Percentiles rank a stretch among this genome's conserved stretches.
phyloP scores from a whole-genome alignment of 2,888 invertebrate genomes.

The Fragum whitleyi region DNA sequence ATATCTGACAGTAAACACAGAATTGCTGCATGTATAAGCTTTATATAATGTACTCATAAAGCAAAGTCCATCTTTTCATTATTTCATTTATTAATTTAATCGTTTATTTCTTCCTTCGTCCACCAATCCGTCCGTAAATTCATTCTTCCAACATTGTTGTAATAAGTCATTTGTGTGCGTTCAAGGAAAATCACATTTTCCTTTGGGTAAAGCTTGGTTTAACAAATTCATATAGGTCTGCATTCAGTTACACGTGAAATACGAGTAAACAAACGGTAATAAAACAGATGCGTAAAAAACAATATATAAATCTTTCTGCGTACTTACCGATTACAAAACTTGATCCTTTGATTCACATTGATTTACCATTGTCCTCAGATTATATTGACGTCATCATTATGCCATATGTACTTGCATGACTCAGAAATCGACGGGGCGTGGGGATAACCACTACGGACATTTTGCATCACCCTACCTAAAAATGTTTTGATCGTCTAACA shows the following conservation, averaged over 20 bases:
- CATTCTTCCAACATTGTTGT: neutral
- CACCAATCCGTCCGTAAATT: no score
- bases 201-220: neutral
- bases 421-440: neutral
- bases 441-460: neutral
- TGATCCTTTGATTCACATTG: neutral
- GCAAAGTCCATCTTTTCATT: no score
- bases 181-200: neutral
- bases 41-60: no score
- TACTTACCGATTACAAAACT: neutral
- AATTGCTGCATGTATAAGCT: no score
- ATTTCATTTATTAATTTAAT: no score
- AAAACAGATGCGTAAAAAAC: neutral
- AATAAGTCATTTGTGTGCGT: neutral
- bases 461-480: neutral
- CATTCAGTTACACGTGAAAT: neutral
- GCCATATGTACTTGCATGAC: neutral
- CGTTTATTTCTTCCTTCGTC: no score
- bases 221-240: neutral
- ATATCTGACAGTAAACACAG: conserved; percentile 5
- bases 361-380: neutral
- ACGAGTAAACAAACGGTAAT: neutral
- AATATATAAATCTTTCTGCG: neutral
- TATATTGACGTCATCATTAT: neutral
- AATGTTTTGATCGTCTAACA: no score